Evolutionary conservation across 2,888 invertebrate genomes (phyloP), one percentile per base, ranked within the genome.

Genomic region (Nebria brevicollis): DNA sequence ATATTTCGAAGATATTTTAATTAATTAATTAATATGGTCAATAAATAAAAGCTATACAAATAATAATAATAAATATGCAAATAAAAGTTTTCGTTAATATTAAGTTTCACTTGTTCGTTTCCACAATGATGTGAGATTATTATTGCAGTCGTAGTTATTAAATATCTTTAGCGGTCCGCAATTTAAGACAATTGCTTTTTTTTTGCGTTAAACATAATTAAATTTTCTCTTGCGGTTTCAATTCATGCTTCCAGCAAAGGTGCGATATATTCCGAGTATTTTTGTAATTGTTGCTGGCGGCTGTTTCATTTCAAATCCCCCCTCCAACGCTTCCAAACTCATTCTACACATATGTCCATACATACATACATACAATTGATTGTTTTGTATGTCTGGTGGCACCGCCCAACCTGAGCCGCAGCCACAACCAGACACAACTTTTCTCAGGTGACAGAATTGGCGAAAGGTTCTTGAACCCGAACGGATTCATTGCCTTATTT

Each of bases 401-500:
- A 54, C 54, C 54, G 54, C 54, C 54, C 54, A 54, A 8, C 13
- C 54, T 7, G 8, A 7, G 54, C 54, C 7, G 4, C 54, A 7
- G 7, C 2, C 54, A 13, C 54, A 54, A 20, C 54, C 54, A 54
- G 54, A 54, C 54, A 54, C 54, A 54, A 54, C 54, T 54, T 13
- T 54, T 54, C 54, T 54, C 25, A 68, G 41, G 13, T 70, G 77
- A 68, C 54, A 77, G 66, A 77, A 68, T 68, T 77, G 65, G 66
- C 66, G 66, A 77, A 68, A 77, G 66, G 70, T 77, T 34, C 25
- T 68, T 77, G 70, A 68, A 70, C 70, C 41, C 70, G 70, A 25
- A 20, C 26, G 41, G 26, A 77, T 77, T 68, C 70, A 42, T 77
- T 42, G 34, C 66, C 70, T 68, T 75, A 77, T 77, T 54, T 77